Percentiles rank a stretch among this genome's conserved stretches.
phyloP scores from a whole-genome alignment of 2,797 vertebrate genomes.

The Fratercula arctica region DNA sequence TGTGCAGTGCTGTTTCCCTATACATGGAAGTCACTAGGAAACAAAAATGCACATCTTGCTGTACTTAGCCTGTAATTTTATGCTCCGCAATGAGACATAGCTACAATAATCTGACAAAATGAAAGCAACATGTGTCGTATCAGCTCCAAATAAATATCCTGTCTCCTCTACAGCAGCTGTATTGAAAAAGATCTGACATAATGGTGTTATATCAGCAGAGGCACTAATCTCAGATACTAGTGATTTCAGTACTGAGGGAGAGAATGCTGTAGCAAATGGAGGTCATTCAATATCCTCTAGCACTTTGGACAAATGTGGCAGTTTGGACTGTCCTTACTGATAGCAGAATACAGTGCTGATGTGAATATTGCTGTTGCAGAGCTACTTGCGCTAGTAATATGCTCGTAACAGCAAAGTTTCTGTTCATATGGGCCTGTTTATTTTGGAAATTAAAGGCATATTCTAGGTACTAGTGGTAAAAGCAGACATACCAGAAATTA shows the following conservation, averaged over 20 bases:
- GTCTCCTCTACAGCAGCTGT: background rate
- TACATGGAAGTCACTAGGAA: background rate
- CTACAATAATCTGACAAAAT: background rate
- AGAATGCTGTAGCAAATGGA: background rate
- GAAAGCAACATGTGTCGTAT: background rate
- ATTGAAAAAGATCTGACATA: conserved; percentile 12
- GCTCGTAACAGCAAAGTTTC: background rate
- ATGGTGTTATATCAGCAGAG: conserved; percentile 18
- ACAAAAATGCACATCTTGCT: background rate
- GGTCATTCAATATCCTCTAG: background rate
- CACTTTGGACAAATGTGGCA: background rate
- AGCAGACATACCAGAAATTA: background rate
- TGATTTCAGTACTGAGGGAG: background rate
- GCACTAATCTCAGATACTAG: background rate
- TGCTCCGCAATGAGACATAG: background rate
- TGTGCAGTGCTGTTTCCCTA: background rate
- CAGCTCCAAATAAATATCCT: conserved; percentile 27
- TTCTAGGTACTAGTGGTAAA: background rate
- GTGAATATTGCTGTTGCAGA: background rate
- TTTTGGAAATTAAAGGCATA: background rate
- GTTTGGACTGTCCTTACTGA: background rate
- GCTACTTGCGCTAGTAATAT: background rate
- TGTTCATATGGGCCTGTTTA: background rate
- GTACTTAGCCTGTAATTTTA: background rate
- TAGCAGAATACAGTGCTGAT: background rate